Base-by-base conservation (phyloP, 2,797 vertebrate species). In the Channallabes apus region DNA sequence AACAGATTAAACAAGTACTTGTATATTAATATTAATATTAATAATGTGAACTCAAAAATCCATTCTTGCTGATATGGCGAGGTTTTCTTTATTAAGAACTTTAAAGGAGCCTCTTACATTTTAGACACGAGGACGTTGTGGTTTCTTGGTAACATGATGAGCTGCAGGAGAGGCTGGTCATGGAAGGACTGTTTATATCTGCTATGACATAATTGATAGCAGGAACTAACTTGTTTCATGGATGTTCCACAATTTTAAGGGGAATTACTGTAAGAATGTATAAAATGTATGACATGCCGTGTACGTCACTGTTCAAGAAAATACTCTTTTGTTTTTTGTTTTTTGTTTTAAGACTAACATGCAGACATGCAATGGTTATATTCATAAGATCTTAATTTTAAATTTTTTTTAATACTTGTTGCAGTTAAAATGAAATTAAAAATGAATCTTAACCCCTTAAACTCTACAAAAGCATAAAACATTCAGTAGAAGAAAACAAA, bases 81-180 rank as follows among this genome's bases (percentile, higher is more conserved):
- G 0, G 6, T 41, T 46, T 72, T 46, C 69, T 69, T 35, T 14
- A 38, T 22, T 35, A 35, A 35, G 32, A 22, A 35, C 9, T 38
- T 9, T 69, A 8, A 71, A 38, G 20, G 20, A 4, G 67, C 35
- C 7, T 35, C 32, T 54, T 72, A 24, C 5, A 72, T 20, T 72
- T 69, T 73, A 7, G 11, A 41, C 35, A 71, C 4, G 46, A 54
- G 22, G 11, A 46, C 38, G 2, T 24, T 71, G 35, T 9, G 20
- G 35, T 71, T 41, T 71, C 35, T 71, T 71, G 35, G 68, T 71
- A 71, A 41, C 68, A 41, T 14, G 69, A 71, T 71, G 11, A 71
- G 2, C 68, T 71, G 35, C 20, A 38, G 41, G 35, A 41, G 20
- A 71, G 35, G 20, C 68, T 41, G 32, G 18, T 69, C 67, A 38